Evolutionary conservation across 1,140 invertebrate species (phyloP), one percentile per base, ranked within the genome.

Genomic region (Bombus difficillimus): DNA sequence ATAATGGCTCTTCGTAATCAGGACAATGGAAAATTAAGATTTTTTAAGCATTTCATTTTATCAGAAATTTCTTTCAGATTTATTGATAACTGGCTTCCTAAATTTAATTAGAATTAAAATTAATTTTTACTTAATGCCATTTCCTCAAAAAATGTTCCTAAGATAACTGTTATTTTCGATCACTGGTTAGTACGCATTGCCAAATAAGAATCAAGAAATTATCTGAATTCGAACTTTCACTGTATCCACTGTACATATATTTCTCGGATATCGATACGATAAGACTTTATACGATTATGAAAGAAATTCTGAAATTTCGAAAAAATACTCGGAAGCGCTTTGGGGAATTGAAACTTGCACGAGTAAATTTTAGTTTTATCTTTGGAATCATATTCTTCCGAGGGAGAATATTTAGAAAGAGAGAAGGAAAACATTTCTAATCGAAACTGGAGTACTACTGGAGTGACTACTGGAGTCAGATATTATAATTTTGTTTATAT

Each of bases 201-300:
- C 15, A 59, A 62, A 74, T 53, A 59, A 43, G n/a, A 25, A 18
- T 8, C 5, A 34, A 64, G n/a, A 47, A 72, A 74, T 47, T 66
- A n/a, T 41, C 43, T 41, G 15, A 66, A 76, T 76, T 77, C n/a
- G 18, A 39, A 12, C 75, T 71, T 79, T 78, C 82, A 79, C 66
- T 59, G 47, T 59, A 83, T 59, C 2, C 53, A 57, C n/a, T 59
- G 28, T 62, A n/a, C 28, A 3, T 62, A 71, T 5, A 12, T 18
- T 59, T 8, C 1, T 59, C 34, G 12, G n/a, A 59, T 59, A 59
- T n/a, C 53, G 25, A 57, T 15, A 9, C 47, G 25, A 18, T 34
- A 9, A 47, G 10, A 12, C 25, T 32, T 75, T 28, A 43, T 12
- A 34, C 25, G 22, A 37, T 74, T 74, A n/a, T 73, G 28, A 74